Base-by-base conservation (phyloP, 2,113 vertebrate species). In the Mustelus asterias region DNA sequence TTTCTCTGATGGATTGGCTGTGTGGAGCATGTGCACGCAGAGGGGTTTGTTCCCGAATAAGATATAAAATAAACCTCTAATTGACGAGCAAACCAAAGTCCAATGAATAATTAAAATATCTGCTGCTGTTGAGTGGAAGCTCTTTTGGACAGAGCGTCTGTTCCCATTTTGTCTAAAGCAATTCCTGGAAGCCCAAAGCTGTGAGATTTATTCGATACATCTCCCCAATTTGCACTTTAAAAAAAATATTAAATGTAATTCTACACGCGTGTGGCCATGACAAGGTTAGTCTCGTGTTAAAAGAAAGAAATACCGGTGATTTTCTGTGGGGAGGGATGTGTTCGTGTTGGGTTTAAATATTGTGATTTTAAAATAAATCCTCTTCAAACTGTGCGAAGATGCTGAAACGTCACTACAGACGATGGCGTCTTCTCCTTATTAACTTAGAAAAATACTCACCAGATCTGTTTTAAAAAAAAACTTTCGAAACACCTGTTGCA, bases 31-130 rank as follows among this genome's bases (percentile, higher is more conserved):
- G 33, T 54, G 67, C 20, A 72, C 24, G 24, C 44, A 29, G n/a
- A 22, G 9, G 26, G 33, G 20, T 67, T 70, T 13, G 9, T 95
- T 48, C 41, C 7, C 44, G 67, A 94, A 41, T 41, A 18, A 69
- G 26, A 8, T 54, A 95, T 95, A 18, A 72, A 48, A 95, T 72
- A 14, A 76, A 54, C 22, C 41, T 70, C 9, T 94, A 69, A 76
- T 72, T 54, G 44, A 29, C 69, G 54, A 6, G 24, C 18, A 33
- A 33, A 54, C 48, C 94, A 70, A 95, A 95, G 14, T 72, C 26
- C 94, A 9, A 95, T 95, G 37, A 95, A 95, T 95, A 72, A 72
- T 95, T 94, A 69, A 69, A 94, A 41, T 69, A 9, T 44, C 7
- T 67, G 65, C 69, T 69, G 24, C 22, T 63, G 44, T 44, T 29